Conservation (phyloP, 2,797 vertebrate species). For the Alca torda region DNA sequence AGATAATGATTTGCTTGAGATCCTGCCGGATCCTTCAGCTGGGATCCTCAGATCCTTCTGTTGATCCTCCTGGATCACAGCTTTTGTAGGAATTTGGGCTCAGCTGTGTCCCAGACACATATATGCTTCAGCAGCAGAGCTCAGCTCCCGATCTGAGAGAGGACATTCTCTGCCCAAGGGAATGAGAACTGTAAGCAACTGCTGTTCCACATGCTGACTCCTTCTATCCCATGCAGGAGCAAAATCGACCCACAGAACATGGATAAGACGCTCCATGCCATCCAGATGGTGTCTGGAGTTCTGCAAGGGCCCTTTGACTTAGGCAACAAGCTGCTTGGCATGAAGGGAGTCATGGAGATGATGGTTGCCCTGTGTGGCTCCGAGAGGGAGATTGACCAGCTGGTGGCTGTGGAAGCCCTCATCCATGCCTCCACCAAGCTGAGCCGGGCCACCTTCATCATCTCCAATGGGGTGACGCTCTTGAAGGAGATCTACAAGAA, state of each 20-base stretch:
- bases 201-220: neutral
- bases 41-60: neutral
- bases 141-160: accelerated
- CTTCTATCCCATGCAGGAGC: slow-evolving; percentile 74
- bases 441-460: slow-evolving; percentile 94
- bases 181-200: neutral
- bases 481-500: slow-evolving; percentile 98
- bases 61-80: neutral
- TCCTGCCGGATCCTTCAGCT: neutral
- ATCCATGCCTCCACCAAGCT: slow-evolving; percentile 94
- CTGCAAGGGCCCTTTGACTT: slow-evolving; percentile 97
- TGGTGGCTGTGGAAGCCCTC: slow-evolving; percentile 94
- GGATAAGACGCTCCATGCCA: slow-evolving; percentile 94
- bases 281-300: slow-evolving; percentile 91
- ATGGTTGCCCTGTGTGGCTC: slow-evolving; percentile 97
- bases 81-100: neutral
- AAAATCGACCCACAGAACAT: slow-evolving; percentile 95
- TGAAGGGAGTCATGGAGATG: slow-evolving; percentile 97
- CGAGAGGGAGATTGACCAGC: slow-evolving; percentile 93
- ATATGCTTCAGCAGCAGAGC: neutral
- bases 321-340: slow-evolving; percentile 88
- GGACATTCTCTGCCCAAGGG: neutral
- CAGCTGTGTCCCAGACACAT: neutral
- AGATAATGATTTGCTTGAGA: neutral
- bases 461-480: slow-evolving; percentile 90